Percentiles rank a stretch among this genome's conserved stretches.
These are phyloP conservation scores for Drosophila sturtevanti DNA, from an alignment of 1,140 invertebrate species.

Conservation along the genomic window DNA sequence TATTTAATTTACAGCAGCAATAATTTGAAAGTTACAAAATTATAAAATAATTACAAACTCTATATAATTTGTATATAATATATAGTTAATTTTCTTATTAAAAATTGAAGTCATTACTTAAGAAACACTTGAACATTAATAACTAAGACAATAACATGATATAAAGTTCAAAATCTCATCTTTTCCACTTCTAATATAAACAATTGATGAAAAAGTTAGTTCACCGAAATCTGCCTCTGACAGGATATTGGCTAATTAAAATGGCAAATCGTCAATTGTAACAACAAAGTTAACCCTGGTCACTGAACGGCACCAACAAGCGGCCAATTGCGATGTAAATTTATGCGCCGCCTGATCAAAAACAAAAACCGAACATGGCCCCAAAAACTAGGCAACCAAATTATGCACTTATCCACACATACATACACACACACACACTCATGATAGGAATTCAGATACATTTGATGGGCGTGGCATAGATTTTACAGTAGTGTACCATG, in stretches of 20 bases:
- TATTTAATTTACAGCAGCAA: constrained; percentile 40
- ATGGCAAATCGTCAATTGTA: constrained; percentile 61
- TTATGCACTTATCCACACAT: constrained; percentile 55
- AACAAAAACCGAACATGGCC: constrained; percentile 43
- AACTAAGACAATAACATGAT: not conserved
- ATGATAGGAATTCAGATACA: constrained; percentile 27
- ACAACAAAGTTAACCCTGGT: constrained; percentile 23
- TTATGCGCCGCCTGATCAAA: constrained; percentile 60
- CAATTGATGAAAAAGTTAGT: constrained; percentile 3
- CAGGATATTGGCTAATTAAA: constrained; percentile 71
- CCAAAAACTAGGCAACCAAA: constrained; percentile 60
- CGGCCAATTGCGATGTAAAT: constrained; percentile 64
- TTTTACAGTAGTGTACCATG: constrained; percentile 13
- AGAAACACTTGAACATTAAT: constrained; percentile 1
- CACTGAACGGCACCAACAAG: constrained; percentile 25
- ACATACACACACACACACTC: constrained; percentile 12
- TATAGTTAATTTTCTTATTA: no score
- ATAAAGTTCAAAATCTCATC: constrained; percentile 17
- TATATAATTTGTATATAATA: no score
- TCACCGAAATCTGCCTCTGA: constrained; percentile 43
- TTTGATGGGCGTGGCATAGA: constrained; percentile 31
- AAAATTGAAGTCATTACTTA: no score
- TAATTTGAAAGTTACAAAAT: constrained; percentile 10
- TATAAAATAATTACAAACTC: no score
- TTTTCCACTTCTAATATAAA: constrained; percentile 37